Evolutionary conservation across 2,888 invertebrate species (phyloP), one percentile per base, ranked within the genome.

Genomic region (Morpho deidamia): DNA sequence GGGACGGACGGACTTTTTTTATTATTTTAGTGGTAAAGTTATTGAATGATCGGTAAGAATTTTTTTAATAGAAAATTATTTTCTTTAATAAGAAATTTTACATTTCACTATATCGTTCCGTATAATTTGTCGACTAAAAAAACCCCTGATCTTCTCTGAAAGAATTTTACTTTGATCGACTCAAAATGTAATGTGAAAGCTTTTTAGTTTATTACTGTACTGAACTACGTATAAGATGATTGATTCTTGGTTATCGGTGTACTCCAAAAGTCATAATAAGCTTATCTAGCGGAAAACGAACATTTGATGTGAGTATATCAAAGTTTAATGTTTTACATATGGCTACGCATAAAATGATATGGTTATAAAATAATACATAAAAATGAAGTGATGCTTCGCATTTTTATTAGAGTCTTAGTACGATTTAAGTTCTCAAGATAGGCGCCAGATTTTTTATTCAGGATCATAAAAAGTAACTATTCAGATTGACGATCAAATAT

Each of bases 341-440:
- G 34, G 47, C 42, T 10, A 42, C 10, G 35, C 34, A 12, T 39
- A 34, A 48, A 42, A 49, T 43, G 11, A 7, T 37, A 51, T 23
- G 11, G 38, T 23, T 43, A 38, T 54, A 54, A 44, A 45, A 53
- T 41, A 55, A 56, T 44, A 59, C 62, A 38, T 62, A 64, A 64
- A 64, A 47, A 34, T 39, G 43, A 55, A 61, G 59, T 56, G 62
- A 57, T 56, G 55, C 53, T 60, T 56, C 52, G 48, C 42, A 38
- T 56, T 56, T 64, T 62, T 61, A 61, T 61, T 51, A 53, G 54
- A 40, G 52, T 55, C 58, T 60, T 61, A 61, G 44, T 48, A 51
- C 43, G 53, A 40, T 49, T 44, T 51, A 52, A 32, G 50, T 53
- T 58, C 55, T 60, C 50, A 55, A 48, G 41, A 40, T 47, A 41